Evolutionary conservation across 2,113 vertebrate genomes (phyloP).

Genomic region (Pantherophis guttatus): DNA sequence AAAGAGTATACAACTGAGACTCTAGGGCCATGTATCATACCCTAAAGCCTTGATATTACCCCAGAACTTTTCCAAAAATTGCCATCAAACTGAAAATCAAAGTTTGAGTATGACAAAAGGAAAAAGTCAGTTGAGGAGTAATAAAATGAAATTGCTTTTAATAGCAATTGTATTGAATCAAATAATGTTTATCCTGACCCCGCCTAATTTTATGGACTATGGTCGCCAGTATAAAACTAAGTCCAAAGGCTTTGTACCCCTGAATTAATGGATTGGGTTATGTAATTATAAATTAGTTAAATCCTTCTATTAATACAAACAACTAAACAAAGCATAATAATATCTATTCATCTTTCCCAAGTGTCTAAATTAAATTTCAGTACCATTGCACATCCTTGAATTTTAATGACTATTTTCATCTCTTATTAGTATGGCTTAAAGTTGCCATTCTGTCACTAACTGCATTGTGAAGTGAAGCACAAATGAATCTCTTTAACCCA

Average conservation of each 20-base stretch:
- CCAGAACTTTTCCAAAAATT: background rate
- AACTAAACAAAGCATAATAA: background rate
- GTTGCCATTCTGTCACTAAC: background rate
- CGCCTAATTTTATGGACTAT: background rate
- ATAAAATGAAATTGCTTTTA: background rate
- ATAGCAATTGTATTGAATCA: background rate
- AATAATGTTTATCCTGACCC: background rate
- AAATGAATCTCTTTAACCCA: constrained; percentile 25
- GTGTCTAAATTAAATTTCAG: background rate
- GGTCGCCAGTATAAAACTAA: background rate
- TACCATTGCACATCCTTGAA: background rate
- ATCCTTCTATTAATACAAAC: background rate
- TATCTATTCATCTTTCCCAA: background rate
- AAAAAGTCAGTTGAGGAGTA: background rate
- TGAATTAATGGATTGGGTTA: background rate
- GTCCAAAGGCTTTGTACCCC: background rate
- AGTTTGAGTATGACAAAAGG: background rate
- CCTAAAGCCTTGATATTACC: background rate
- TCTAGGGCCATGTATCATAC: background rate
- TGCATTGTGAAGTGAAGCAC: background rate
- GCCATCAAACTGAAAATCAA: background rate
- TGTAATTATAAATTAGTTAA: background rate
- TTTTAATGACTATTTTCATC: background rate
- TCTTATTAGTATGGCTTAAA: background rate
- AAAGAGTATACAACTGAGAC: background rate